These are phyloP conservation scores for Helicoverpa armigera DNA, from an alignment of 1,140 invertebrate species.

Conservation along the genomic window DNA sequence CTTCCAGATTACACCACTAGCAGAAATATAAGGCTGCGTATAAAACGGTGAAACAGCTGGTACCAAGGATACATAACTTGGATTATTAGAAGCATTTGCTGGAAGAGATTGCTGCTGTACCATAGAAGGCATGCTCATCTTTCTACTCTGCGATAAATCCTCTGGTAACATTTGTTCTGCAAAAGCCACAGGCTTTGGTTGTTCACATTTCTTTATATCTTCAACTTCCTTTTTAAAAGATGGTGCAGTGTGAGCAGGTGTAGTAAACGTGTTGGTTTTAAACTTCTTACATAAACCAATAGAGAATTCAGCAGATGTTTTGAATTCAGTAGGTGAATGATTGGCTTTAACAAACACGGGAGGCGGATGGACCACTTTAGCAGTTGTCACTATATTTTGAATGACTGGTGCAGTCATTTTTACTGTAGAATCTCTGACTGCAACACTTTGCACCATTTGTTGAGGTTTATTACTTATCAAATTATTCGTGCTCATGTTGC, in stretches of 20 bases:
- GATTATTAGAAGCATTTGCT: slow-evolving; percentile 22
- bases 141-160: slow-evolving; percentile 57
- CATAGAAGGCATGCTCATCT: slow-evolving; percentile 1
- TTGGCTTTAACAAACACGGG: background rate
- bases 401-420: background rate
- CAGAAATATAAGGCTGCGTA: slow-evolving; percentile 52
- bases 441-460: background rate
- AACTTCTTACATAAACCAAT: slow-evolving; percentile 51
- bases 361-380: slow-evolving; percentile 22
- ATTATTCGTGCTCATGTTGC: background rate
- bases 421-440: slow-evolving; percentile 1
- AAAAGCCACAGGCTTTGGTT: background rate
- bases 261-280: slow-evolving; percentile 5
- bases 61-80: slow-evolving; percentile 52
- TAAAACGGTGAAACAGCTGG: slow-evolving; percentile 48
- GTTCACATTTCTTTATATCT: slow-evolving; percentile 38
- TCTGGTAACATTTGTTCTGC: slow-evolving; percentile 52
- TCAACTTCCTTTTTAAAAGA: slow-evolving; percentile 7
- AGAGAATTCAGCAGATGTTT: slow-evolving; percentile 42
- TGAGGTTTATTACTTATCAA: background rate
- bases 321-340: background rate
- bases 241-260: background rate
- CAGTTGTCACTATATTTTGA: slow-evolving; percentile 1
- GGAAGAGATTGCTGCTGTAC: slow-evolving; percentile 6
- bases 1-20: slow-evolving; percentile 65